Conservation (phyloP, 2,888 invertebrate species). For the Cryptosula pallasiana region DNA sequence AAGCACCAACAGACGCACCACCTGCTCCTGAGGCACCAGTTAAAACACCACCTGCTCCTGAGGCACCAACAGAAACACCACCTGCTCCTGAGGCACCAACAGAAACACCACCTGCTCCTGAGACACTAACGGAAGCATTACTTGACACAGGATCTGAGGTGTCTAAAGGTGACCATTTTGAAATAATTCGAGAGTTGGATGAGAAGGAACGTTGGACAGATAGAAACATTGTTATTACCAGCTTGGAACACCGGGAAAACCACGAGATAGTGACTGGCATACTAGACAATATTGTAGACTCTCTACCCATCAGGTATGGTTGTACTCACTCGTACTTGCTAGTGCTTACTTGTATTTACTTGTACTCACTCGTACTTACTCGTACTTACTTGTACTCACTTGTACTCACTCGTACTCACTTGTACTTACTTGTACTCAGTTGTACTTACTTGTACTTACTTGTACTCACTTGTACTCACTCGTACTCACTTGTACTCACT, state of each 20-base stretch:
- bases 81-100: neutral
- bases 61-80: neutral
- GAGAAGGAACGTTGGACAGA: slow-evolving; percentile 13
- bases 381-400: no score
- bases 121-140: neutral
- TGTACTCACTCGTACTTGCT: no score
- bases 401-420: no score
- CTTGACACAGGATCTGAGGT: neutral
- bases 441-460: no score
- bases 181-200: slow-evolving; percentile 14
- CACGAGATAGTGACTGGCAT: neutral
- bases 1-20: neutral
- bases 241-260: slow-evolving; percentile 5
- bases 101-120: neutral
- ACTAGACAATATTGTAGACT: neutral
- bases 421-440: no score
- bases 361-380: no score
- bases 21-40: neutral
- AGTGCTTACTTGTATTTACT: no score
- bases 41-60: neutral
- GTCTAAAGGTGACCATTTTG: neutral
- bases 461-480: no score
- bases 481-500: no score
- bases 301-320: no score
- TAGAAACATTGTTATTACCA: slow-evolving; percentile 7